A percentile compares a stretch with the other conserved stretches of the same genome.
These are phyloP conservation scores for Scolopax bukidnonensis DNA, from an alignment of 2,797 vertebrate species.

Conservation along the genomic window DNA sequence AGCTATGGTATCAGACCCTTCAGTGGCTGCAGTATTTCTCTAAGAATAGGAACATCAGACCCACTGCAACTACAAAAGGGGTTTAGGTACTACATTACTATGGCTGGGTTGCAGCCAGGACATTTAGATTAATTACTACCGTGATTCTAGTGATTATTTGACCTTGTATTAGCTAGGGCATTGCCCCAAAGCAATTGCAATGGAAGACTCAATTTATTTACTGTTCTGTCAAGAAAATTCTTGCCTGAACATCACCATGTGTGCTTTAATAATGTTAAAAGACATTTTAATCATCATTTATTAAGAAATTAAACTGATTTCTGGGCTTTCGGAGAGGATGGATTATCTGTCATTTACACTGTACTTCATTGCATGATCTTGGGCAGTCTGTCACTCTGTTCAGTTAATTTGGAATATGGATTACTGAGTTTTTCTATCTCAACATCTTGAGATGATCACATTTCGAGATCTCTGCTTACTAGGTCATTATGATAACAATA, in stretches of 20 bases:
- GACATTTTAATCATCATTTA: background rate
- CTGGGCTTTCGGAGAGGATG: background rate
- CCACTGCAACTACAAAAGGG: background rate
- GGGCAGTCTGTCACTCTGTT: background rate
- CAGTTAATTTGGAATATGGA: background rate
- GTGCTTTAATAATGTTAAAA: background rate
- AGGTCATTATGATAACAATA: background rate
- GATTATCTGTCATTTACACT: background rate
- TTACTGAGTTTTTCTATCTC: background rate
- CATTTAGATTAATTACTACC: background rate
- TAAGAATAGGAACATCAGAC: background rate
- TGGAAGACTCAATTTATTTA: background rate
- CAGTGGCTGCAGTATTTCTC: accelerated
- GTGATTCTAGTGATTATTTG: background rate
- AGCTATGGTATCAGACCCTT: background rate
- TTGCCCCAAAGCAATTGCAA: background rate
- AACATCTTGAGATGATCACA: background rate
- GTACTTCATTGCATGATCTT: background rate
- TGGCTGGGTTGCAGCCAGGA: background rate
- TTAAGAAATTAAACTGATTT: background rate
- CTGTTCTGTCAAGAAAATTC: background rate
- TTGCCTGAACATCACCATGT: background rate
- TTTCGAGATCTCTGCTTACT: background rate
- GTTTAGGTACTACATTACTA: background rate
- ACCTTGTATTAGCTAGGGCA: background rate